phyloP scores from a whole-genome alignment of 2,113 vertebrate species.

The Boulengeromyrus knoepffleri region DNA sequence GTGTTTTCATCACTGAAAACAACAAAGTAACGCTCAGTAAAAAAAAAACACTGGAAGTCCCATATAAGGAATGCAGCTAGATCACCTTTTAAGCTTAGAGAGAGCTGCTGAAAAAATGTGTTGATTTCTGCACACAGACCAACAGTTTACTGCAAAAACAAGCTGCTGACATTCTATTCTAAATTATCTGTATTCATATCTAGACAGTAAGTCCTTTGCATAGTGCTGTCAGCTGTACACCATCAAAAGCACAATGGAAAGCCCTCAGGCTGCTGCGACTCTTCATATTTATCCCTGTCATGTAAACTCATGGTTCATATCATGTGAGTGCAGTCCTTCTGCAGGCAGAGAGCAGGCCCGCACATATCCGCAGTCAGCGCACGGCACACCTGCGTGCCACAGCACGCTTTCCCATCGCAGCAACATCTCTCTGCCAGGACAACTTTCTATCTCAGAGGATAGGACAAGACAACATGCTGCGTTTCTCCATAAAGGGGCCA shows the following conservation, averaged over 20 bases:
- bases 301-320: conserved; percentile 19
- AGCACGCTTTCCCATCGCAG: not conserved
- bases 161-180: not conserved
- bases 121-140: not conserved
- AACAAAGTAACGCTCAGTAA: not conserved
- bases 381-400: conserved; percentile 12
- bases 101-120: not conserved
- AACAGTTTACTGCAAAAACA: not conserved
- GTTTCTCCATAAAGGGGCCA: not conserved
- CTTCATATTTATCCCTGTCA: not conserved
- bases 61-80: not conserved
- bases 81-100: not conserved
- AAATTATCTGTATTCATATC: not conserved
- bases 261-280: not conserved
- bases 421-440: not conserved
- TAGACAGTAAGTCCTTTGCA: not conserved
- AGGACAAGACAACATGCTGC: not conserved
- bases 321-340: conserved; percentile 29
- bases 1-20: conserved; percentile 73
- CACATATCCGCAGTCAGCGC: conserved; percentile 20
- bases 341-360: conserved; percentile 20
- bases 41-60: not conserved
- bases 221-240: not conserved
- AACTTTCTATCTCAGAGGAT: not conserved
- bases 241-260: not conserved